Percentiles rank a stretch among this genome's conserved stretches.
Conservation (phyloP, 2,113 vertebrate species). For the Anser brachyrhynchus region DNA sequence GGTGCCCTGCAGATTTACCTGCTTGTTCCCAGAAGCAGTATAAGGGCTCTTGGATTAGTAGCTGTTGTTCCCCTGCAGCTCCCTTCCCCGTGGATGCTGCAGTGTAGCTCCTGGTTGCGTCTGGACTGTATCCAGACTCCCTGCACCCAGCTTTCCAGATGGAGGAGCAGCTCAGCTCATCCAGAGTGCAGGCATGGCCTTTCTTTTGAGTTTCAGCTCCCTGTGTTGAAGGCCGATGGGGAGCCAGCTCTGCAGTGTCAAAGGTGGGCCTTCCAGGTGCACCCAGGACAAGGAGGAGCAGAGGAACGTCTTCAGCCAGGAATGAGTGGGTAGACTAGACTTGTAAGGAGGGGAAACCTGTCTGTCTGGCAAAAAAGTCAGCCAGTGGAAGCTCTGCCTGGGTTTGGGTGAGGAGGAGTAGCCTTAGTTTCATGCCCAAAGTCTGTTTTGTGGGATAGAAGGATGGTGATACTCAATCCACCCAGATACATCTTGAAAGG, state of each 20-base stretch:
- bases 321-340: neutral
- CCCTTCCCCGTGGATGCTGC: neutral
- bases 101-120: neutral
- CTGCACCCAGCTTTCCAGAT: neutral
- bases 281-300: neutral
- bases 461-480: accelerated
- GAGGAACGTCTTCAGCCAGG: neutral
- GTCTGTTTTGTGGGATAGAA: neutral
- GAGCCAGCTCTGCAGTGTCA: neutral
- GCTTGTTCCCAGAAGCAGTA: neutral
- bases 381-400: neutral
- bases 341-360: neutral
- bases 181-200: neutral
- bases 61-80: neutral
- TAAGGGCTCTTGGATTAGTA: neutral
- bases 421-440: neutral
- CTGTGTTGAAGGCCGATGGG: neutral
- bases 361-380: neutral
- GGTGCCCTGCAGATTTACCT: neutral
- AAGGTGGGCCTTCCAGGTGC: neutral
- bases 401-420: neutral
- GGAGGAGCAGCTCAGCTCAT: neutral
- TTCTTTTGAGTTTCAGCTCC: neutral
- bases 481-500: neutral
- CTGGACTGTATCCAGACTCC: neutral